A percentile compares a stretch with the other conserved stretches of the same genome.
phyloP scores from a whole-genome alignment of 2,113 vertebrate genomes.

The Ciconia boyciana region DNA sequence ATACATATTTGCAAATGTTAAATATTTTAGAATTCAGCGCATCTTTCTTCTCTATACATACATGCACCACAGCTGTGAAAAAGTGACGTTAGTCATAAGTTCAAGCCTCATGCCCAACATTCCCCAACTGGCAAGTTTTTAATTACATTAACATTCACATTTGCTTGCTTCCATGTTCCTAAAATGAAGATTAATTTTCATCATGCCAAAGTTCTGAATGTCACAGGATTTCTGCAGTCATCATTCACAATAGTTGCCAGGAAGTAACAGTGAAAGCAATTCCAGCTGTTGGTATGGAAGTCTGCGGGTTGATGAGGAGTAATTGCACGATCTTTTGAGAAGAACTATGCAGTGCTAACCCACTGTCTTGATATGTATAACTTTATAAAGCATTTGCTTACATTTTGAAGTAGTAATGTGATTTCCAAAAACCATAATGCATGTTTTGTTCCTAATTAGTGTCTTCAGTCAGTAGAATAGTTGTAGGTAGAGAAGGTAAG shows the following conservation, averaged over 20 bases:
- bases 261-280: neutral
- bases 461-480: neutral
- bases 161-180: neutral
- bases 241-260: neutral
- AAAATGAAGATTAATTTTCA: slow-evolving; percentile 34
- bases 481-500: neutral
- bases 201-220: neutral
- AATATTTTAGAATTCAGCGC: neutral
- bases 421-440: neutral
- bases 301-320: neutral
- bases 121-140: neutral
- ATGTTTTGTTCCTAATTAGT: neutral
- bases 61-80: neutral
- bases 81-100: neutral
- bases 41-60: neutral
- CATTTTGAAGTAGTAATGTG: neutral
- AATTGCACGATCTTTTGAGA: neutral
- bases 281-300: slow-evolving; percentile 6
- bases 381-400: neutral
- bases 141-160: slow-evolving; percentile 37
- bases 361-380: neutral
- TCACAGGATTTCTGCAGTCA: neutral
- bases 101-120: neutral
- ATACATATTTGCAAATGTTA: neutral
- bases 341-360: neutral